Conservation (phyloP, 2,888 invertebrate genomes). For the Arctia plantaginis region DNA sequence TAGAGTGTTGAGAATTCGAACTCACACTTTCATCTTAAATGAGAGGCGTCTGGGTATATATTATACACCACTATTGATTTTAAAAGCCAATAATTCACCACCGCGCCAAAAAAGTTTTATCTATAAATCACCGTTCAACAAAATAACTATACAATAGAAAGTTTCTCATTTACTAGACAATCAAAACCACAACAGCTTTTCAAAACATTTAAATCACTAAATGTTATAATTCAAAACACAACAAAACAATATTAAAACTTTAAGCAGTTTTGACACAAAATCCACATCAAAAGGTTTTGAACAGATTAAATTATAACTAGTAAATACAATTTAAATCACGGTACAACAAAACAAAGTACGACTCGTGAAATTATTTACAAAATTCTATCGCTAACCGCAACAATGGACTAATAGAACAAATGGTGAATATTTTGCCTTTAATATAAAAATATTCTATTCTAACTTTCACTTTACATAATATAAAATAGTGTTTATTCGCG, state of each 20-base stretch:
- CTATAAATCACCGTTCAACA: not conserved
- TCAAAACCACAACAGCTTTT: conserved; percentile 8
- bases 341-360: conserved; percentile 8
- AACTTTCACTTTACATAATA: not conserved
- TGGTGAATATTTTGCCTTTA: conserved; percentile 8
- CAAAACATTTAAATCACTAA: conserved; percentile 14
- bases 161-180: conserved; percentile 9
- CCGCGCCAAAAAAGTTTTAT: not conserved
- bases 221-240: conserved; percentile 13
- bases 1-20: no score
- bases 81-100: not conserved
- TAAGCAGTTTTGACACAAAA: conserved; percentile 27
- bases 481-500: no score
- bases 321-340: conserved; percentile 14
- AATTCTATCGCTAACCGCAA: conserved; percentile 15
- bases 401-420: conserved; percentile 1
- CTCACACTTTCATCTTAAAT: no score
- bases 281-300: conserved; percentile 43
- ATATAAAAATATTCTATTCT: not conserved
- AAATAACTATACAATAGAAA: not conserved
- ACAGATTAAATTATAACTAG: conserved; percentile 11
- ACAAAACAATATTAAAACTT: conserved; percentile 42
- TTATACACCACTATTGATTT: no score
- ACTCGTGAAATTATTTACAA: conserved; percentile 8
- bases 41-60: no score